phyloP scores from a whole-genome alignment of 2,888 invertebrate species.

The Yponomeuta sedellus region DNA sequence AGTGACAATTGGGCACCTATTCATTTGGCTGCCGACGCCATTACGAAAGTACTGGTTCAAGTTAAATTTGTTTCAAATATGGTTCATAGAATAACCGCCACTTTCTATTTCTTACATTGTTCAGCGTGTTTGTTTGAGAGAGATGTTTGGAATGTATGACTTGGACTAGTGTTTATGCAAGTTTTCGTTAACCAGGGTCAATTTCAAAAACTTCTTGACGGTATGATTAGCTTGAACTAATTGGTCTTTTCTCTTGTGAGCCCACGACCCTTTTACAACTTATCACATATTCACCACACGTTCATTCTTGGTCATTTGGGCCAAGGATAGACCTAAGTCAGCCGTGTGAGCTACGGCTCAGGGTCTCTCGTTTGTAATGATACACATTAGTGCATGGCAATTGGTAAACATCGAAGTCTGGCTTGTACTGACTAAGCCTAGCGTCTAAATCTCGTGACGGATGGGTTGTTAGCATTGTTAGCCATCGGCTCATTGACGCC shows the following conservation, averaged over 20 bases:
- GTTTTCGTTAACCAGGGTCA: background rate
- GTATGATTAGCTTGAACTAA: background rate
- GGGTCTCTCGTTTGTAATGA: constrained; percentile 10
- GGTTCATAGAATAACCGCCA: constrained; percentile 19
- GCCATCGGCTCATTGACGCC: background rate
- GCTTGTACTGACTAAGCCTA: background rate
- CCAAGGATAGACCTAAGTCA: constrained; percentile 32
- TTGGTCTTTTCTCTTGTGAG: background rate
- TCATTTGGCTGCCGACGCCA: constrained; percentile 16
- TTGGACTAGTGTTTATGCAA: background rate
- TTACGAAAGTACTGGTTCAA: constrained; percentile 22
- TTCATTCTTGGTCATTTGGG: constrained; percentile 25
- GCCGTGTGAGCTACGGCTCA: background rate
- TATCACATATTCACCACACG: background rate
- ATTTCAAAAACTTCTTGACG: background rate
- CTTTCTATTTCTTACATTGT: constrained; percentile 28
- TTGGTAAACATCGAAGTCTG: background rate
- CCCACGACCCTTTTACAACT: background rate
- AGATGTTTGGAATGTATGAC: background rate
- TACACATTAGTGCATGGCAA: constrained; percentile 5
- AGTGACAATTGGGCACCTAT: constrained; percentile 19
- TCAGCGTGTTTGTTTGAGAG: background rate
- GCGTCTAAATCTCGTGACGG: background rate
- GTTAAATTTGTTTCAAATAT: constrained; percentile 21
- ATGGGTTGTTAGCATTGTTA: background rate